Evolutionary conservation across 2,797 vertebrate species (phyloP).

Genomic region (Molothrus ater): DNA sequence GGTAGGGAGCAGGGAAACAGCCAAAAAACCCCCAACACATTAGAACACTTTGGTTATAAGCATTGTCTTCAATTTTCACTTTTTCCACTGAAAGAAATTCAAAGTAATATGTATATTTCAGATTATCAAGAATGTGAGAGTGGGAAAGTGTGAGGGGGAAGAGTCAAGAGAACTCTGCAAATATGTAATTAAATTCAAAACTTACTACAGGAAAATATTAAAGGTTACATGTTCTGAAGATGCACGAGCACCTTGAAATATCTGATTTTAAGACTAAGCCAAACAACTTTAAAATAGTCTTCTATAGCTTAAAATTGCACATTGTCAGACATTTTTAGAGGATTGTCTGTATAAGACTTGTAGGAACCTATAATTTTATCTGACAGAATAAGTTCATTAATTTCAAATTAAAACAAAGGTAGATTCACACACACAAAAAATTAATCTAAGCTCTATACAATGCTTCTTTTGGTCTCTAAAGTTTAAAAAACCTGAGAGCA

Average conservation of each 20-base stretch:
- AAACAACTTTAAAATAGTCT: neutral
- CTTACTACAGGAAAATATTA: neutral
- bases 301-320: neutral
- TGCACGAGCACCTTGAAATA: neutral
- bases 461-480: neutral
- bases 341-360: neutral
- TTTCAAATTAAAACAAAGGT: slow-evolving; percentile 28
- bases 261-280: neutral
- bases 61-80: neutral
- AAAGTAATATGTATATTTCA: neutral
- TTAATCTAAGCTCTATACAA: neutral
- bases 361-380: slow-evolving; percentile 14
- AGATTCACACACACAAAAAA: neutral
- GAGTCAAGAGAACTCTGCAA: neutral
- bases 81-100: neutral
- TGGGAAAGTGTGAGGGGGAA: neutral
- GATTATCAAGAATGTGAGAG: neutral
- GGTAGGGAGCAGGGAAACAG: neutral
- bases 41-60: neutral
- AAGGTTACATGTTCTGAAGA: neutral
- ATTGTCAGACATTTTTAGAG: neutral
- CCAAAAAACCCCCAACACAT: neutral
- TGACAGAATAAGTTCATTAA: slow-evolving; percentile 21
- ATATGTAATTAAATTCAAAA: neutral
- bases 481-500: neutral